Percentiles rank a stretch among this genome's conserved stretches.
phyloP scores from a whole-genome alignment of 2,797 vertebrate species.

The Anguilla megastoma region DNA sequence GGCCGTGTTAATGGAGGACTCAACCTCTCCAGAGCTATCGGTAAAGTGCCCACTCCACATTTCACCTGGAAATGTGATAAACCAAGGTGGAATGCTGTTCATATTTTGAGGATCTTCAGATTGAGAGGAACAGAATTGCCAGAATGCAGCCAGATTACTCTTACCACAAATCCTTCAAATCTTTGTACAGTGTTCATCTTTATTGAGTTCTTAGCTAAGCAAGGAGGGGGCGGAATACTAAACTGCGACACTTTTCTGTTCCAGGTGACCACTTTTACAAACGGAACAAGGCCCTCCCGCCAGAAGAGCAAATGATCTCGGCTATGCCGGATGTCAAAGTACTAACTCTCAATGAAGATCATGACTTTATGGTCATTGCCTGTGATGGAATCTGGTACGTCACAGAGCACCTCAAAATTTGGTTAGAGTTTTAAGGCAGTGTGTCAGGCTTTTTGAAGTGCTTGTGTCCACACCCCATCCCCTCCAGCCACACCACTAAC shows the following conservation, averaged over 20 bases:
- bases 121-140: not conserved
- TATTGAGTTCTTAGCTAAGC: not conserved
- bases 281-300: conserved; percentile 89
- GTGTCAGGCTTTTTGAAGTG: not conserved
- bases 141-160: not conserved
- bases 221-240: not conserved
- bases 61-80: not conserved
- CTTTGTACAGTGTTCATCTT: not conserved
- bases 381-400: conserved; percentile 97
- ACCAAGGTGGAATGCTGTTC: not conserved
- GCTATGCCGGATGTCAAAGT: conserved; percentile 94
- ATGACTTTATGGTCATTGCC: conserved; percentile 98
- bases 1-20: conserved; percentile 95
- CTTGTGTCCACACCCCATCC: not conserved
- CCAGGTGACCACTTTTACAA: conserved; percentile 98
- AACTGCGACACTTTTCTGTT: conserved; percentile 13
- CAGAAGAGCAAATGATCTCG: conserved; percentile 98
- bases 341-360: conserved; percentile 88
- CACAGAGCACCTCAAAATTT: not conserved
- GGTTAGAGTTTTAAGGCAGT: not conserved
- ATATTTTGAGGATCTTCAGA: not conserved
- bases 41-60: conserved; percentile 59
- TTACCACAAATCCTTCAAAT: not conserved
- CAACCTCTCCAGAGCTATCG: conserved; percentile 95
- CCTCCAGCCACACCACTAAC: not conserved